A percentile compares a stretch with the other conserved stretches of the same genome.
Conservation (phyloP, 2,113 vertebrate genomes). For the Ammodytes marinus region DNA sequence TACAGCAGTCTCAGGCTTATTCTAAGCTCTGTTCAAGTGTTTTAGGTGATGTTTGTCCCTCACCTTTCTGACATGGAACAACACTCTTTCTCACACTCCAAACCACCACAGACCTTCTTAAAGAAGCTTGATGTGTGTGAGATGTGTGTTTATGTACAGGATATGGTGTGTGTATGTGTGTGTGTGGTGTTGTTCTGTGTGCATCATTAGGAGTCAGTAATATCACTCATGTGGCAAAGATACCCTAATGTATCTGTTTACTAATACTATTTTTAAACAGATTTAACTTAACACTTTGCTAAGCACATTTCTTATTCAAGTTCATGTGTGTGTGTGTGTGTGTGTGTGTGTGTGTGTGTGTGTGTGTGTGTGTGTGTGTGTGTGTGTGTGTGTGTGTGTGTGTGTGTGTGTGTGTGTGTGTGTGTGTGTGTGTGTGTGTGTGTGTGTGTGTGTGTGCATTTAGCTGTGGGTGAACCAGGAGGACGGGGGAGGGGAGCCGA, state of each 20-base stretch:
- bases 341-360: constrained; percentile 17
- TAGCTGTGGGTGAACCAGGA: constrained; percentile 99
- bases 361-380: constrained; percentile 24
- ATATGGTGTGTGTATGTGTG: constrained; percentile 24
- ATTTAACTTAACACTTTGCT: constrained; percentile 2
- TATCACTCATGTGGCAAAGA: not conserved
- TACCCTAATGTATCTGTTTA: constrained; percentile 8
- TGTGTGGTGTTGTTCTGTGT: constrained; percentile 15
- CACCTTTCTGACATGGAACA: constrained; percentile 42
- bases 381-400: constrained; percentile 10
- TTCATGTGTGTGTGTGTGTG: constrained; percentile 34
- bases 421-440: constrained; percentile 38
- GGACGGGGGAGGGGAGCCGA: constrained; percentile 89
- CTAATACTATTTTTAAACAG: constrained; percentile 13
- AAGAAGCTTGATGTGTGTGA: constrained; percentile 44
- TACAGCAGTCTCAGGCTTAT: constrained; percentile 32
- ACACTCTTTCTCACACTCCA: constrained; percentile 35
- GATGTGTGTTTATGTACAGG: constrained; percentile 21
- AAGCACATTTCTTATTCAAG: constrained; percentile 40
- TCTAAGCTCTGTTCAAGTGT: constrained; percentile 39
- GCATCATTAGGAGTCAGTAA: constrained; percentile 16
- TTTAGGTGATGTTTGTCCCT: constrained; percentile 36
- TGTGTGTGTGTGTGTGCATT: constrained; percentile 57
- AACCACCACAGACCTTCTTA: constrained; percentile 39
- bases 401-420: constrained; percentile 31